A percentile compares a stretch with the other conserved stretches of the same genome.
These are phyloP conservation scores for Ornithoptera alexandrae DNA, from an alignment of 2,888 invertebrate species.

Conservation along the genomic window DNA sequence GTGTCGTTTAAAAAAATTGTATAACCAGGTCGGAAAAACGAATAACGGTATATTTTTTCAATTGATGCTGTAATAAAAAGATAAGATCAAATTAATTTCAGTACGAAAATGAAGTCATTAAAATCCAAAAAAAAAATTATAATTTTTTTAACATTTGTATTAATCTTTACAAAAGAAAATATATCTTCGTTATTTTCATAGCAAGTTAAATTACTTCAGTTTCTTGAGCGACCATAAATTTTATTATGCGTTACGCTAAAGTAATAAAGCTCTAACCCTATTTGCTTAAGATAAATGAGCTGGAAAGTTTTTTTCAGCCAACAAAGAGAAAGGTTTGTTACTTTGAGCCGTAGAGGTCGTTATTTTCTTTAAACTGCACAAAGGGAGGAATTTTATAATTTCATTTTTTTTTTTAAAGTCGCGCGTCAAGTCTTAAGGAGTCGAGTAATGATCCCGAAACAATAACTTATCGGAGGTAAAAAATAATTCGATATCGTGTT, in stretches of 20 bases:
- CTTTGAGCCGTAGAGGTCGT: conserved; percentile 15
- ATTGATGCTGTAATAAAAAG: no score
- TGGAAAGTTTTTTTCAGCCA: conserved; percentile 37
- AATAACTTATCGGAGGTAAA: conserved; percentile 27
- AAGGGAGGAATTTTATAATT: conserved; percentile 27
- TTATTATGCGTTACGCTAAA: conserved; percentile 30
- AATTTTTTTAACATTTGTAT: neutral
- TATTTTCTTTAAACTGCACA: conserved; percentile 21
- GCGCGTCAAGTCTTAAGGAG: conserved; percentile 22
- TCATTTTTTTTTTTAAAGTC: conserved; percentile 17
- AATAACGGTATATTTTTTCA: no score
- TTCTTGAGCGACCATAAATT: conserved; percentile 27
- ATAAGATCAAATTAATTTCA: no score
- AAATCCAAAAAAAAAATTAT: no score
- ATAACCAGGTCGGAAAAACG: no score
- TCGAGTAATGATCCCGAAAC: conserved; percentile 30
- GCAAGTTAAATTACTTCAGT: conserved; percentile 24
- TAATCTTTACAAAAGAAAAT: neutral
- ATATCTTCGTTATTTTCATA: conserved; percentile 21
- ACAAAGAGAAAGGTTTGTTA: conserved; percentile 20
- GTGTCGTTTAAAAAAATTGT: no score
- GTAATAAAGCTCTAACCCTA: conserved; percentile 40
- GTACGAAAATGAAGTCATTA: no score
- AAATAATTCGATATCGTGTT: conserved; percentile 24
- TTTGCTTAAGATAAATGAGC: conserved; percentile 50